Evolutionary conservation across 1,140 invertebrate genomes (phyloP), one percentile per base, ranked within the genome.

Genomic region (Orchesella cincta): DNA sequence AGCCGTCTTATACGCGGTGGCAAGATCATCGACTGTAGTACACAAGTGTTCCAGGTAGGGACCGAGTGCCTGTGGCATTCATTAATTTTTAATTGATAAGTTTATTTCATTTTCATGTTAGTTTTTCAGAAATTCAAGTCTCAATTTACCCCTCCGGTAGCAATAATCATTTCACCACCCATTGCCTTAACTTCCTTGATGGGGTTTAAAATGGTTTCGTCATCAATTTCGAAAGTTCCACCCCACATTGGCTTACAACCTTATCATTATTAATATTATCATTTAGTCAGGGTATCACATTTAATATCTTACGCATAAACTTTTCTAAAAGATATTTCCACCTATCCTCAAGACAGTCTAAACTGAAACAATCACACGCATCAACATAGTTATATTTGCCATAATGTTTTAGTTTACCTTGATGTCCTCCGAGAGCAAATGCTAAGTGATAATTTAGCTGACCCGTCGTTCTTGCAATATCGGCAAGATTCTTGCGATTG

Each of bases 381-480:
- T 51, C 20, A 12, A 51, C 39, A n/a, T n/a, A n/a, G n/a, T n/a
- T n/a, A n/a, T n/a, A n/a, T n/a, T n/a, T n/a, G n/a, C n/a, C n/a
- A n/a, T n/a, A n/a, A n/a, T n/a, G n/a, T n/a, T n/a, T n/a, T n/a
- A n/a, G n/a, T n/a, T n/a, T n/a, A n/a, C n/a, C n/a, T 39, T 73
- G 12, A 23, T 46, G 34, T 8, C 71, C 71, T 12, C 71, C 71
- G 1, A 73, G 71, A 23, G 71, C 71, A 51, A 73, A 73, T 1
- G 71, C 71, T 34, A 73, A 54, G 29, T 74, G 36, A 23, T 52
- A 74, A 54, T 57, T 33, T 1, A 72, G 64, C 26, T 52, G 34
- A 20, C 57, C 33, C 3, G 33, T 46, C 12, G 2, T 34, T 73
- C 72, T 34, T 46, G 54, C 77, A 71, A 81, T 73, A 26, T 81